Base-by-base conservation (phyloP, 2,797 vertebrate species). In the Gadopsis bispinosus region DNA sequence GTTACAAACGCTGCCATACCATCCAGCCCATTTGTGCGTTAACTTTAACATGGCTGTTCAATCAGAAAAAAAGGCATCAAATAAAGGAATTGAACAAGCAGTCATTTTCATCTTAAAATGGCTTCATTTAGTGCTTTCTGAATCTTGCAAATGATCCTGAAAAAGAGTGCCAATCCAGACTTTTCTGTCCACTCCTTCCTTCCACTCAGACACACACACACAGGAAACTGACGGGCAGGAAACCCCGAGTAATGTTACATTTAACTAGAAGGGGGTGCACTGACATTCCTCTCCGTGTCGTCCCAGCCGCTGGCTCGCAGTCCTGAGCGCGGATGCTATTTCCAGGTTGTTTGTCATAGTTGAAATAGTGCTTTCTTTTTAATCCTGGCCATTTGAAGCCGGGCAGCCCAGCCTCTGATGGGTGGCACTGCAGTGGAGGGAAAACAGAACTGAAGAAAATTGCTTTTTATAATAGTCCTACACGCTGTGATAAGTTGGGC, bases 161-260 rank as follows among this genome's bases (percentile, higher is more conserved):
- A 48, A 66, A n/a, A 17, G 39, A 37, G 13, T 5, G 43, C 50
- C 37, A 53, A n/a, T n/a, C 17, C 12, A 2, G 58, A 29, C 7
- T 0, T 2, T 37, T 37, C 39, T 20, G 56, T 74, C 45, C 41
- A 54, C 48, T 64, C 31, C 63, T 67, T 60, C 39, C 29, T 35
- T 65, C 39, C 37, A 59, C 45, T 22, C 35, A 51, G 1, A 70
- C 35, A 72, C 19, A 56, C 26, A 54, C 61, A 54, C 80, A 85
- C 82, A 90, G 90, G 91, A 92, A 90, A 69, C 77, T 35, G 77
- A 77, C 81, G 83, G 81, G 82, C 85, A 93, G 88, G 88, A 92
- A 91, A 86, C 79, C 77, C 74, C 69, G 83, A 84, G 79, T 88
- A 77, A 83, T 79, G 87, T 89, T 91, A 85, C 82, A 64, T 80